A percentile compares a stretch with the other conserved stretches of the same genome.
Conservation (phyloP, 2,888 invertebrate genomes). For the Cristatella mucedo region DNA sequence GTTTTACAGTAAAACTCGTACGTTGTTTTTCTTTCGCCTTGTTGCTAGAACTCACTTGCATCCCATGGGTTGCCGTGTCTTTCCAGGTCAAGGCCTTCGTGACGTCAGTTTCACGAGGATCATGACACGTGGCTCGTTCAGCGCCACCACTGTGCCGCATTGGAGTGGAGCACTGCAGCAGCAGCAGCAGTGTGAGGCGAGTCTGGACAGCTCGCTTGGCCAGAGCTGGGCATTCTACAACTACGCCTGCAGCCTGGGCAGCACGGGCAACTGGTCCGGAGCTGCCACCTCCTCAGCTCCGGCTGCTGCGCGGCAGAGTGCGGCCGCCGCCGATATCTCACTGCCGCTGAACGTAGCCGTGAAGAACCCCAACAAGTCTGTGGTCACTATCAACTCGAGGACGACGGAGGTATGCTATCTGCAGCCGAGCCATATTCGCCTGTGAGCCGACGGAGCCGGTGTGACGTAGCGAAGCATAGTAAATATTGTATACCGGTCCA, state of each 20-base stretch:
- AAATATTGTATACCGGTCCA: too few species aligned
- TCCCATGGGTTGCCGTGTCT: too few species aligned
- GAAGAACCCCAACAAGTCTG: conserved; percentile 50
- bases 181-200: conserved; percentile 9
- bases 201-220: conserved; percentile 17
- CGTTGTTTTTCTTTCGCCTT: too few species aligned
- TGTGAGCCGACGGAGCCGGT: too few species aligned
- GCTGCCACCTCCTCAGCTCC: background rate
- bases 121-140: conserved; percentile 19
- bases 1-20: too few species aligned
- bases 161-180: background rate
- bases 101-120: conserved; percentile 34
- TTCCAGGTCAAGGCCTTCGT: conserved; percentile 29
- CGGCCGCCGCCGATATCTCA: background rate
- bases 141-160: conserved; percentile 13
- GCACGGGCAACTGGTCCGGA: background rate
- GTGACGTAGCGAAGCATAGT: too few species aligned
- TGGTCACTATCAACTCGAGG: conserved; percentile 51
- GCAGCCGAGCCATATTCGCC: too few species aligned
- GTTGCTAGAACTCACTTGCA: too few species aligned
- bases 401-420: conserved; percentile 45
- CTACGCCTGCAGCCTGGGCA: conserved; percentile 23
- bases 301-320: background rate
- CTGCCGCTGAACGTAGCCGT: too few species aligned
- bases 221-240: conserved; percentile 42